Evolutionary conservation across 1,140 invertebrate genomes (phyloP), one percentile per base, ranked within the genome.

Genomic region (Achroia grisella): DNA sequence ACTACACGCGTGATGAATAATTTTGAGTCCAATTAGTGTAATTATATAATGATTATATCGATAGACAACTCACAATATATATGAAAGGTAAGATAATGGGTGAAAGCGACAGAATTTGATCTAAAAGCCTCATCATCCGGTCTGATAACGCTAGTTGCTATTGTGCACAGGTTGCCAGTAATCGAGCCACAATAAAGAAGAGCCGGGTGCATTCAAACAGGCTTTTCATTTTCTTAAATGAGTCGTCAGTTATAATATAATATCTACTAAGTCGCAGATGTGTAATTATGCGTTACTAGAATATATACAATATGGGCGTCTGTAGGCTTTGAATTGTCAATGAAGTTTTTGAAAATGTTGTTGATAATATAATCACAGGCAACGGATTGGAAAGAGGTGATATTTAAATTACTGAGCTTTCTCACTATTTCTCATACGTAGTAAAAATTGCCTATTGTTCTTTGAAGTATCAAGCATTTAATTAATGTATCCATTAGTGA

Each of bases 151-250:
- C 73, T 68, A 60, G 56, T 60, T 30, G 43, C 61, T 58, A 71
- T 72, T 72, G 71, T 76, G 53, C 49, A 49, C 40, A 52, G 56
- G 56, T 58, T 56, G 56, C 60, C 45, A 64, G 45, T 59, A 56
- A 48, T 50, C 48, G 54, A 66, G 43, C 60, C 60, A 70, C 70
- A 66, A 74, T 71, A 63, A 71, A 62, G 63, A 57, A 62, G 62
- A 71, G 53, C 62, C 37, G 54, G 62, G 53, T 54, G 64, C 61
- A 60, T 70, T 58, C 50, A 67, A 71, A 71, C 52, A 48, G 57
- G 50, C 57, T 71, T 70, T 78, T 81, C 77, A 81, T 81, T 71
- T 72, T 59, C 53, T 57, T 65, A 77, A 77, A 77, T 79, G 72
- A 77, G 72, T 71, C 65, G 62, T 59, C 49, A 52, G 55, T 58